Base-by-base conservation (phyloP, 2,113 vertebrate genomes). In the Leiothrix lutea region DNA sequence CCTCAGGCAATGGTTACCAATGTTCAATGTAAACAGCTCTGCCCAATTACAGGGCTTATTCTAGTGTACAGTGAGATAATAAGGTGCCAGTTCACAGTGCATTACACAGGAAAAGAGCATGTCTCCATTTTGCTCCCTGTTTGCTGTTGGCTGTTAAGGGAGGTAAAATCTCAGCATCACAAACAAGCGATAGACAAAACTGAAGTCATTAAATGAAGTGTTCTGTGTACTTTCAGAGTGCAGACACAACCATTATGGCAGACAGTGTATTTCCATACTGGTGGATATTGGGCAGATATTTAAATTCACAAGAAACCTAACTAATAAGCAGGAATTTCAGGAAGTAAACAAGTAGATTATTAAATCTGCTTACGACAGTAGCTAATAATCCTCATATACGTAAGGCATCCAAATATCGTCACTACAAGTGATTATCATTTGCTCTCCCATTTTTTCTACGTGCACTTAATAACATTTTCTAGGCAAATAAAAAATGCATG, bases 281-380 rank as follows among this genome's bases (percentile, higher is more conserved):
- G 38, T 35, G 26, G 61, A 58, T 65, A 70, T 47, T 64, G 61
- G 40, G 50, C 64, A 94, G 62, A 65, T 72, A 92, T 85, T 92
- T 90, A 80, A 73, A 92, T 64, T 80, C 47, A 33, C 70, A 74
- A 88, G 54, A 78, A 90, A 88, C 56, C 35, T 80, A 91, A 70
- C 45, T 93, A 92, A 94, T 89, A 84, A 92, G 56, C 3, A 8
- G 75, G 51, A 92, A 94, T 54, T 57, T 88, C 74, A 64, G 62
- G 81, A 96, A 95, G 78, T 58, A 88, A 95, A 94, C 60, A 89
- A 91, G 57, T 29, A 69, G 42, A 22, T 92, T 93, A 95, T 93
- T 94, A 88, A 72, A 90, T 91, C 67, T 90, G 35, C 51, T 86
- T 73, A 88, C 0, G 5, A 86, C 66, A 90, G 77, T 61, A 78